Evolutionary conservation across 2,888 invertebrate species (phyloP).

Genomic region (Patella depressa): DNA sequence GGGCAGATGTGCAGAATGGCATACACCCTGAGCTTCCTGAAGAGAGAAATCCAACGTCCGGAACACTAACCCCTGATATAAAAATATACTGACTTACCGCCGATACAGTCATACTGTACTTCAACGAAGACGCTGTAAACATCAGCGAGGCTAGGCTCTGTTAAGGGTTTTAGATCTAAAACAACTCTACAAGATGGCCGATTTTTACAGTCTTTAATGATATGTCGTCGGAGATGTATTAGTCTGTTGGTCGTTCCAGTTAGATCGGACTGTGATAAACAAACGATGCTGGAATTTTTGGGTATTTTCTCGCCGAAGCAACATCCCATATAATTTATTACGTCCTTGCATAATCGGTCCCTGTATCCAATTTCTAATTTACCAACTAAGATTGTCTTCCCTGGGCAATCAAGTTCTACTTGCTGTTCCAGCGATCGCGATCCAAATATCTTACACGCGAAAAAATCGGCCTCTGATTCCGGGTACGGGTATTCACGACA

Average conservation of each 20-base stretch:
- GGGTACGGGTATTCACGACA: not conserved
- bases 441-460: no score
- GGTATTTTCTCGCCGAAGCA: not conserved
- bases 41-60: no score
- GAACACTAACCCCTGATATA: no score
- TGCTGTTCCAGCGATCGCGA: no score
- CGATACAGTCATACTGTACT: not conserved
- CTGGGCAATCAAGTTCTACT: no score
- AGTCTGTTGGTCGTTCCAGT: not conserved
- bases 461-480: no score
- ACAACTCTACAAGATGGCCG: not conserved
- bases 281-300: not conserved
- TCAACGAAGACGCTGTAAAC: not conserved
- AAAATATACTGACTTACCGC: not conserved
- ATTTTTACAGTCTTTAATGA: not conserved
- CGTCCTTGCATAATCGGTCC: not conserved
- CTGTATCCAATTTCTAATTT: slow-evolving; percentile 3
- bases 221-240: not conserved
- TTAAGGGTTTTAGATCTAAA: not conserved
- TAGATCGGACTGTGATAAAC: not conserved
- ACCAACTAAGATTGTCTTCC: not conserved
- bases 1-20: no score
- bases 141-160: not conserved
- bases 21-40: no score
- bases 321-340: not conserved